A percentile compares a stretch with the other conserved stretches of the same genome.
Evolutionary conservation across 2,888 invertebrate genomes (phyloP).

Genomic region (Ormia ochracea): DNA sequence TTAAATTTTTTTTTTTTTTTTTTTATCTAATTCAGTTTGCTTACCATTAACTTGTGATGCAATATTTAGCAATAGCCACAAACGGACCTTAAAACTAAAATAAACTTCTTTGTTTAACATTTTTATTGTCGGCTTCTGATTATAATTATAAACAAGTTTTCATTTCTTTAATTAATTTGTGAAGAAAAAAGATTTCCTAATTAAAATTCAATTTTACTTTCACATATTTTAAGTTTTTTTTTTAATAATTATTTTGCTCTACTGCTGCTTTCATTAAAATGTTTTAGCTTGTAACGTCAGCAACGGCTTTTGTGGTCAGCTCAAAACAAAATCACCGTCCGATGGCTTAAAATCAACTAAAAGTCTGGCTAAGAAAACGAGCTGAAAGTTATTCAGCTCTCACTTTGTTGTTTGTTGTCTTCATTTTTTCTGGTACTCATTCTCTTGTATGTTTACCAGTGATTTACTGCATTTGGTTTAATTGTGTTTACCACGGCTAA

Average conservation of each 20-base stretch:
- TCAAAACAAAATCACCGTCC: neutral
- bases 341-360: slow-evolving; percentile 49
- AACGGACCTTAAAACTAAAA: neutral
- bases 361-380: slow-evolving; percentile 1
- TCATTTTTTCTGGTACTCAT: neutral
- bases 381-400: neutral
- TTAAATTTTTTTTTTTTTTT: neutral
- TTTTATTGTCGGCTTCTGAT: neutral
- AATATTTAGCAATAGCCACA: slow-evolving; percentile 38
- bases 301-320: neutral
- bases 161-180: neutral
- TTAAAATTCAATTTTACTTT: slow-evolving; percentile 53
- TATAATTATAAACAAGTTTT: neutral
- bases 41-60: slow-evolving; percentile 50
- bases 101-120: slow-evolving; percentile 34
- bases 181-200: slow-evolving; percentile 13
- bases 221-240: slow-evolving; percentile 41
- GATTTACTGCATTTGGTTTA: neutral
- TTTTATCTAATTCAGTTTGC: neutral
- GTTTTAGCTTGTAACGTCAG: slow-evolving; percentile 48
- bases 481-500: neutral
- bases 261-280: slow-evolving; percentile 4
- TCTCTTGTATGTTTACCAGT: slow-evolving; percentile 32
- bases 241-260: neutral
- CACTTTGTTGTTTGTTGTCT: neutral